These are phyloP conservation scores for Mylabris phalerata DNA, from an alignment of 1,140 invertebrate genomes.

Conservation along the genomic window DNA sequence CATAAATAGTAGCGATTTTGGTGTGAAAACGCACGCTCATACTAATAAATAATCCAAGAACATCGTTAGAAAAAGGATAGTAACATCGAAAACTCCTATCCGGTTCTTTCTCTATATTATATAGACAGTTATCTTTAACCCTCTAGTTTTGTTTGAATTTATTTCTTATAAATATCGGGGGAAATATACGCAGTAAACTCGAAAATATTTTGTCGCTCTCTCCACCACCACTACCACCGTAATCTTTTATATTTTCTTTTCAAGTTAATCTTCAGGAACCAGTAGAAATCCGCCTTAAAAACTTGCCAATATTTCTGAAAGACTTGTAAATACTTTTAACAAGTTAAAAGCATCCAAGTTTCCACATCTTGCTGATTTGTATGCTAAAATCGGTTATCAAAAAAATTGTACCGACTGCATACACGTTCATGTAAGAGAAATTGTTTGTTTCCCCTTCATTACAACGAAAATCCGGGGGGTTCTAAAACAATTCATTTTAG, in stretches of 20 bases:
- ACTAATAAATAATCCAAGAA: conserved; percentile 13
- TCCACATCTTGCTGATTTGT: not conserved
- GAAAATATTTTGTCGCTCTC: no score
- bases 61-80: no score
- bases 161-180: no score
- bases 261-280: not conserved
- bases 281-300: conserved; percentile 1
- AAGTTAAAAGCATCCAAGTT: not conserved
- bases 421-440: not conserved
- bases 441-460: conserved; percentile 6
- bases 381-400: not conserved
- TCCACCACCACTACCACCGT: no score
- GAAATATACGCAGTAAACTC: no score
- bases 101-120: no score
- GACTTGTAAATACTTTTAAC: conserved; percentile 1
- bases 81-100: no score
- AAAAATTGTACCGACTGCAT: not conserved
- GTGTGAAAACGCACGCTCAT: conserved; percentile 9
- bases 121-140: no score
- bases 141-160: no score
- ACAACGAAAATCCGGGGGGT: conserved; percentile 8
- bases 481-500: conserved; percentile 16
- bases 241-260: no score
- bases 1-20: conserved; percentile 13
- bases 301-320: conserved; percentile 10